Evolutionary conservation across 2,113 vertebrate species (phyloP).

Genomic region (Phyllopteryx taeniolatus): DNA sequence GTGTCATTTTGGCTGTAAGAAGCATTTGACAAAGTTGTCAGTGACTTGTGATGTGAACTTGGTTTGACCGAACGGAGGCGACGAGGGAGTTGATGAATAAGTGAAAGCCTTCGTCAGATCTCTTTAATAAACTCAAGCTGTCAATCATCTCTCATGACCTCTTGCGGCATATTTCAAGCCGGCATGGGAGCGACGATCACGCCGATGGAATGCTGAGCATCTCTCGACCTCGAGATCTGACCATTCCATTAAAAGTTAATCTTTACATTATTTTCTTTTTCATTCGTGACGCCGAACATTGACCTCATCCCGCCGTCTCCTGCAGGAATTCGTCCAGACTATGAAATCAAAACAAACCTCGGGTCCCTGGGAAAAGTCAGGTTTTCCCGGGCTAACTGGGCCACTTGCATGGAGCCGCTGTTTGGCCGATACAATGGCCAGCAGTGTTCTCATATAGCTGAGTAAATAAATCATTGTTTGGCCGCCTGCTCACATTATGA

Average conservation of each 20-base stretch:
- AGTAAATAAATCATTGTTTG: conserved; percentile 32
- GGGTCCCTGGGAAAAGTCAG: conserved; percentile 55
- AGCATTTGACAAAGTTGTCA: not conserved
- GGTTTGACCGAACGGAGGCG: conserved; percentile 14
- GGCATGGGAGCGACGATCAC: not conserved
- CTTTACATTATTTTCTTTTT: conserved; percentile 8
- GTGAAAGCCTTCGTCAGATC: not conserved
- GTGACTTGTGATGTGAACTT: conserved; percentile 7
- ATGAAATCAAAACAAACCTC: conserved; percentile 55
- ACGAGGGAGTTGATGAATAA: not conserved
- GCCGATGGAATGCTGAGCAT: not conserved
- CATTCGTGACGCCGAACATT: conserved; percentile 23
- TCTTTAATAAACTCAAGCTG: not conserved
- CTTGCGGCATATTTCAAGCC: not conserved
- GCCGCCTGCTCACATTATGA: not conserved
- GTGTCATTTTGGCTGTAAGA: not conserved
- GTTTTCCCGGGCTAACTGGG: conserved; percentile 17
- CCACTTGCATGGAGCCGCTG: conserved; percentile 34
- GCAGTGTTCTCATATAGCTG: conserved; percentile 33
- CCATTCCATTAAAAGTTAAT: too few species aligned
- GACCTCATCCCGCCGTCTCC: conserved; percentile 26
- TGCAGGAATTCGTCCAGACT: conserved; percentile 42
- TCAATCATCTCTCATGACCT: conserved; percentile 2
- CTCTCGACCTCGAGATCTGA: not conserved
- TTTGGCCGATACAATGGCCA: conserved; percentile 35